These are phyloP conservation scores for Lamprologus lemairii DNA, from an alignment of 2,113 vertebrate genomes.

Conservation along the genomic window DNA sequence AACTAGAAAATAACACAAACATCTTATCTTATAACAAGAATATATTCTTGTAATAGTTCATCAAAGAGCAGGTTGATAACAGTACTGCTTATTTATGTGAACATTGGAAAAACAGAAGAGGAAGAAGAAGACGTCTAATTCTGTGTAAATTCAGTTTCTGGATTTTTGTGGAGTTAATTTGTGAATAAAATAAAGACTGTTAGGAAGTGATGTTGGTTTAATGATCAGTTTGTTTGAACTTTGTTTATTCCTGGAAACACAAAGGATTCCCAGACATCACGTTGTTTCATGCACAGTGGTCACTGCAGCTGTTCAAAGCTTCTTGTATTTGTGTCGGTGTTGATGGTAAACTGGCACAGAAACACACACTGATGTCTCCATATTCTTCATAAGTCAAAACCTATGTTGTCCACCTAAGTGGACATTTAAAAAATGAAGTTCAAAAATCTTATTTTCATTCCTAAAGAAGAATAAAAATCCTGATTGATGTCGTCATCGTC, in stretches of 20 bases:
- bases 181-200: background rate
- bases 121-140: background rate
- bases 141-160: fast-evolving
- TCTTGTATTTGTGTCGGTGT: background rate
- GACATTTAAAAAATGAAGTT: background rate
- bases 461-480: background rate
- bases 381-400: background rate
- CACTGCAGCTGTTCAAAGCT: background rate
- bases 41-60: background rate
- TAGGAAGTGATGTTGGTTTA: background rate
- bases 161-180: background rate
- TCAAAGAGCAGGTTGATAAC: background rate
- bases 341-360: background rate
- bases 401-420: background rate
- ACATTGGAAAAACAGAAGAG: background rate
- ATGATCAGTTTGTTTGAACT: background rate
- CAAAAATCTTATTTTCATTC: fast-evolving
- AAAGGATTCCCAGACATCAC: fast-evolving
- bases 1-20: background rate
- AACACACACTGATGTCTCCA: background rate
- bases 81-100: background rate
- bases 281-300: background rate
- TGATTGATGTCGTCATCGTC: fast-evolving
- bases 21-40: background rate
- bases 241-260: background rate